Evolutionary conservation across 2,888 invertebrate species (phyloP).

Genomic region (Lordiphosa fenestrarum): DNA sequence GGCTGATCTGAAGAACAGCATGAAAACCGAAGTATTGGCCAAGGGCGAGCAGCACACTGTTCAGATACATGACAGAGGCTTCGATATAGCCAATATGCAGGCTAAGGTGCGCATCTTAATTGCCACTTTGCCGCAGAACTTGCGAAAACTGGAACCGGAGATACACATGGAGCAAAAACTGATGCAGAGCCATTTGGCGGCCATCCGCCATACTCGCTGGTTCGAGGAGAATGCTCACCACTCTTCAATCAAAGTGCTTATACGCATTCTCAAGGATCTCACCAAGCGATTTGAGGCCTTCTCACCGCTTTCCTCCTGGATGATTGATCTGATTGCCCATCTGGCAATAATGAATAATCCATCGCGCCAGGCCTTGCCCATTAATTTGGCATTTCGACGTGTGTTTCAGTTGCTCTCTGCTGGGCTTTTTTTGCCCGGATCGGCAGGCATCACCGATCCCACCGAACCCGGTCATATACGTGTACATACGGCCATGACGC

Average conservation of each 20-base stretch:
- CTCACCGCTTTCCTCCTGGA: slow-evolving; percentile 96
- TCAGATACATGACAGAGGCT: slow-evolving; percentile 87
- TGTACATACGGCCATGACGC: slow-evolving; percentile 93
- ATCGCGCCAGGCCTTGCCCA: slow-evolving; percentile 93
- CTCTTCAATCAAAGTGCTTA: slow-evolving; percentile 96
- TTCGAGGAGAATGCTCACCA: slow-evolving; percentile 99
- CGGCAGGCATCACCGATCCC: slow-evolving; percentile 95
- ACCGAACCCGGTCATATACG: slow-evolving; percentile 94
- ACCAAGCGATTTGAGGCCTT: slow-evolving; percentile 94
- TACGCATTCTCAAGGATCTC: slow-evolving; percentile 95
- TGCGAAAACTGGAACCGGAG: slow-evolving; percentile 95
- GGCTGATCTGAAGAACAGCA: slow-evolving; percentile 90
- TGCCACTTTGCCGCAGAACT: slow-evolving; percentile 96
- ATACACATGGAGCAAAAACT: slow-evolving; percentile 87
- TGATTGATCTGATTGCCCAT: slow-evolving; percentile 96
- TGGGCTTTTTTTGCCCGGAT: slow-evolving; percentile 97
- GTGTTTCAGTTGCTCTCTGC: slow-evolving; percentile 95
- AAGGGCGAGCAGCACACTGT: slow-evolving; percentile 82
- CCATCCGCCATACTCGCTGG: slow-evolving; percentile 98
- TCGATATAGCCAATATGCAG: slow-evolving; percentile 91
- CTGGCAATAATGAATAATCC: slow-evolving; percentile 98
- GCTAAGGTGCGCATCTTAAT: slow-evolving; percentile 95
- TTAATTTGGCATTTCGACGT: slow-evolving; percentile 94
- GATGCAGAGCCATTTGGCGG: slow-evolving; percentile 93
- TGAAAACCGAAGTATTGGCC: slow-evolving; percentile 84